Base-by-base conservation (phyloP, 2,113 vertebrate genomes). In the Progne subis region DNA sequence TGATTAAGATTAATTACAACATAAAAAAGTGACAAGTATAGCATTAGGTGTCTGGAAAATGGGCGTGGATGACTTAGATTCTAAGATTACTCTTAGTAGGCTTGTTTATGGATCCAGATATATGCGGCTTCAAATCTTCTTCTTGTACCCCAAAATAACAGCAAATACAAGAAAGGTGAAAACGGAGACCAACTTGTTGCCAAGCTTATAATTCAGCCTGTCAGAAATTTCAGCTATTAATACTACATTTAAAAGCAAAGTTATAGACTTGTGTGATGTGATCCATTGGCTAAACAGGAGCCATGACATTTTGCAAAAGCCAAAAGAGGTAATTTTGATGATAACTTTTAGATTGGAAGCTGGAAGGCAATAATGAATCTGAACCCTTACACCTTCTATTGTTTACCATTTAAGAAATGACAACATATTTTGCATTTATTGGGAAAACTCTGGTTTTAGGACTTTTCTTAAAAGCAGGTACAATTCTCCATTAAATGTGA, bases 301-400 rank as follows among this genome's bases (percentile, higher is more conserved):
- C 85, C 53, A 61, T 96, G 97, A 97, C 96, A 97, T 96, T 98
- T 96, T 92, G 81, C 69, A 95, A 92, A 97, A 94, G 80, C 89
- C 94, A 88, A 83, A 96, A 88, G 84, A 91, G 61, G 91, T 82
- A 94, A 97, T 96, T 96, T 91, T 84, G 76, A 82, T 82, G 85
- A 41, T 78, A 87, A 52, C 81, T 96, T 97, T 96, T 94, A 92
- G 88, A 96, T 55, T 95, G 81, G 74, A 87, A 81, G 60, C 61
- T 94, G 78, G 95, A 95, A 97, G 87, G 91, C 93, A 95, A 78
- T 68, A 90, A 91, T 76, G 75, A 94, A 95, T 71, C 43, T 4
- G 18, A 95, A 93, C 65, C 82, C 47, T 92, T 94, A 88, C 43
- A 71, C 21, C 23, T 69, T 88, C 52, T 65, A 25, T 37, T 82